Evolutionary conservation across 2,888 invertebrate genomes (phyloP), one percentile per base, ranked within the genome.

Genomic region (Biston betularia): DNA sequence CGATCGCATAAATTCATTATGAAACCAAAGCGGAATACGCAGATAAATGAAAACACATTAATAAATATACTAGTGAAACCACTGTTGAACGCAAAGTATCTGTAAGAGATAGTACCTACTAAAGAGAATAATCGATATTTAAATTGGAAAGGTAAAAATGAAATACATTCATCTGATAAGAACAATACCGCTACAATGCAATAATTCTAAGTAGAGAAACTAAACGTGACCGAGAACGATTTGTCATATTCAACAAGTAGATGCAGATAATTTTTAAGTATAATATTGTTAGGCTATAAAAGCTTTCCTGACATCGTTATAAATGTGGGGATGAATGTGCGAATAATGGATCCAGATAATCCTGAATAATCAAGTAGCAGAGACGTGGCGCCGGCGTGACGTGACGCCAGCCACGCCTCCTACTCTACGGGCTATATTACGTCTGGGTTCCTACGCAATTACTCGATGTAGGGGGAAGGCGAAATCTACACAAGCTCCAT

Each of bases 351-450:
- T 71, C 65, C 57, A 63, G 67, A 71, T 72, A 70, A 80, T 83
- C 80, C 81, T 84, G 84, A 89, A 87, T 79, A 85, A 89, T 88
- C 83, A 78, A 81, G 83, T 82, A 71, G 80, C 68, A 81, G 75
- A 85, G 84, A 84, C 82, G 80, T 79, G 90, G 90, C 89, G 90
- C 89, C 89, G 88, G 84, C 84, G 85, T 85, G 90, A 85, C 90
- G 87, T 90, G 90, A 89, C 87, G 88, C 81, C 82, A 77, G 78
- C 90, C 90, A 89, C 91, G 90, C 92, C 92, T 87, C 85, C 86
- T 78, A 81, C 81, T 81, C 80, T 80, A 82, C 82, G 83, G 78
- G 79, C 81, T 84, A 78, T 79, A 83, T 83, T 85, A 81, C 81
- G 79, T 77, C 80, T 81, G 75, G 72, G 75, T 80, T 80, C 76